Evolutionary conservation across 2,797 vertebrate species (phyloP).

Genomic region (Melanotaenia trifasciata): DNA sequence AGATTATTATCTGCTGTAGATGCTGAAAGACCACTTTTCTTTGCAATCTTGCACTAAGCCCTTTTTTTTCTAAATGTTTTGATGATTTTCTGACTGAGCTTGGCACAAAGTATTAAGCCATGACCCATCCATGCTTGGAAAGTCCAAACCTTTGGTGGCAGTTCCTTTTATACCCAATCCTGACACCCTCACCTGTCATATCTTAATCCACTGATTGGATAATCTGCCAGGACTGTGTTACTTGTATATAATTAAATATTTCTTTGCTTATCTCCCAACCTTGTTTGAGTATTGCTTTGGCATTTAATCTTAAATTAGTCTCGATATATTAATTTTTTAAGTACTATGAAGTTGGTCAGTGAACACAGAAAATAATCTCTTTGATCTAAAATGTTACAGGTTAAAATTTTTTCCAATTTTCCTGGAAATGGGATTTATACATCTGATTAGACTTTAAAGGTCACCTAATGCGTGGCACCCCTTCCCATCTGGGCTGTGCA

Average conservation of each 20-base stretch:
- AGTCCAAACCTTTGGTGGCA: no score
- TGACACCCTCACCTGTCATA: not conserved
- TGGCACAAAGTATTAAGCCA: no score
- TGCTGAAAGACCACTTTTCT: no score
- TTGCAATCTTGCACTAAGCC: no score
- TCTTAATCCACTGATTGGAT: not conserved
- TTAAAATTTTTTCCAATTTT: not conserved
- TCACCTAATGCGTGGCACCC: not conserved
- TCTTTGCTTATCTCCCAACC: not conserved
- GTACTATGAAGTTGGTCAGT: not conserved
- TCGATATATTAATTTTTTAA: not conserved
- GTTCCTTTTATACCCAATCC: not conserved
- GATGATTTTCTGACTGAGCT: no score
- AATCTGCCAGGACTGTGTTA: not conserved
- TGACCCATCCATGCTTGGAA: no score
- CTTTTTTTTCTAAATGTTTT: no score
- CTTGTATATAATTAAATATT: not conserved
- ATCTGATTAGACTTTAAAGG: conserved; percentile 9
- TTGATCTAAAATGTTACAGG: not conserved
- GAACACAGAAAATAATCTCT: not conserved
- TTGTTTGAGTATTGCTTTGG: not conserved
- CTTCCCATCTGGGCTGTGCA: not conserved
- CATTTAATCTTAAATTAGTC: not conserved
- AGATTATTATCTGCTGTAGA: no score
- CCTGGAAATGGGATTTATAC: not conserved